These are phyloP conservation scores for Aplysina aerophoba DNA, from an alignment of 37 sponge, comb jelly and placozoan species.

Conservation along the genomic window DNA sequence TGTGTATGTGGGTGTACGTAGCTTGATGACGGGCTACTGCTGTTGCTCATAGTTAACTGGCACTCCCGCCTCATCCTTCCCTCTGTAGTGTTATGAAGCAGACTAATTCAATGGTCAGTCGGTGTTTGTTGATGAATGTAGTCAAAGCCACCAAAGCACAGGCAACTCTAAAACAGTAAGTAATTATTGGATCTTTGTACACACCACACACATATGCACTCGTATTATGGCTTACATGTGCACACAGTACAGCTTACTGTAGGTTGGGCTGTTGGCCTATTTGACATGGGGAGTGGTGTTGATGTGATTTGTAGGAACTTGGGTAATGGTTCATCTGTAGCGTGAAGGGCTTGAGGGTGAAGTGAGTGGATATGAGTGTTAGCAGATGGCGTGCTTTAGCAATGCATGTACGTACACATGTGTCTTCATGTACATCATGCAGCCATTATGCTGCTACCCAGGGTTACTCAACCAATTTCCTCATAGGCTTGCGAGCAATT, in stretches of 20 bases:
- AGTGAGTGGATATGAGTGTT: not conserved
- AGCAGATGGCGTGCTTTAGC: too few relatives aligned
- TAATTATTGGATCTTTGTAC: not conserved
- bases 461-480: too few relatives aligned
- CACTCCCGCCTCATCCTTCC: not conserved
- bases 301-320: too few relatives aligned
- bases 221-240: not conserved
- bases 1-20: too few relatives aligned
- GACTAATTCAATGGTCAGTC: constrained; percentile 36
- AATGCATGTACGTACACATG: not conserved
- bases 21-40: too few relatives aligned
- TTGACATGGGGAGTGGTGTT: too few relatives aligned
- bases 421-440: not conserved
- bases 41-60: not conserved
- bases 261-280: too few relatives aligned
- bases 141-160: constrained; percentile 69
- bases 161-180: constrained; percentile 67
- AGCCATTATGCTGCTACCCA: too few relatives aligned
- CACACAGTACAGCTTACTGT: not conserved
- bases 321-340: too few relatives aligned
- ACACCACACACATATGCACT: constrained; percentile 11
- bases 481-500: too few relatives aligned
- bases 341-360: too few relatives aligned
- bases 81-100: constrained; percentile 69
- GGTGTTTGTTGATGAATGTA: constrained; percentile 64